Evolutionary conservation across 2,113 vertebrate species (phyloP), one percentile per base, ranked within the genome.

Genomic region (Oryzias javanicus): DNA sequence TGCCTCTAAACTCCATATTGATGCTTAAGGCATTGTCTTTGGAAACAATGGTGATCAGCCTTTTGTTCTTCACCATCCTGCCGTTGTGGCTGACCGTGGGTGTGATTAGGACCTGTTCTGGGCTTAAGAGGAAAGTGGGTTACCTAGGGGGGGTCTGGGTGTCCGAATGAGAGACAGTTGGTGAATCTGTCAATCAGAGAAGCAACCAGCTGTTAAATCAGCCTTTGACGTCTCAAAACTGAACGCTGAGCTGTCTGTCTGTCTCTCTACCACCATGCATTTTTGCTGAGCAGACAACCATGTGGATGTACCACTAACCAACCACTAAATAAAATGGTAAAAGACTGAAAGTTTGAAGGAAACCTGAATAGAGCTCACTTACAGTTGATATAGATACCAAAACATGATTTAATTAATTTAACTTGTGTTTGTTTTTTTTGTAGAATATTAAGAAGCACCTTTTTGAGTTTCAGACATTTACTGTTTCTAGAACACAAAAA

Each of bases 51-150:
- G 41, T 62, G 64, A 79, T 85, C 66, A 20, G 5, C 0, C 71
- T 66, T 72, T 85, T 87, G 83, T 86, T 84, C 63, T 63, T 40
- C 8, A 19, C 10, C 27, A 60, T 47, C 72, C 60, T 72, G 61
- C 41, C 42, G 64, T 52, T 57, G 60, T 52, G 65, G 60, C 20
- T 41, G 10, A 44, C 18, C 50, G 46, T 14, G 51, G 55, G 59
- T 49, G 46, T 29, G 61, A 60, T 67, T 60, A 47, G 65, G 66
- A 44, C 52, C 45, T 50, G 25, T 20, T 40, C 6, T 49, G 63
- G 67, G 57, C 56, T 76, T 61, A 57, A 54, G 14, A 42, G 47
- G 74, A 86, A 87, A 87, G 67, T 87, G 70, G 85, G 83, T 86
- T 81, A 86, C 29, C 6, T 53, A 59, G 49, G 52, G 58, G 24